phyloP scores from a whole-genome alignment of 2,797 vertebrate species.

The Geotria australis region DNA sequence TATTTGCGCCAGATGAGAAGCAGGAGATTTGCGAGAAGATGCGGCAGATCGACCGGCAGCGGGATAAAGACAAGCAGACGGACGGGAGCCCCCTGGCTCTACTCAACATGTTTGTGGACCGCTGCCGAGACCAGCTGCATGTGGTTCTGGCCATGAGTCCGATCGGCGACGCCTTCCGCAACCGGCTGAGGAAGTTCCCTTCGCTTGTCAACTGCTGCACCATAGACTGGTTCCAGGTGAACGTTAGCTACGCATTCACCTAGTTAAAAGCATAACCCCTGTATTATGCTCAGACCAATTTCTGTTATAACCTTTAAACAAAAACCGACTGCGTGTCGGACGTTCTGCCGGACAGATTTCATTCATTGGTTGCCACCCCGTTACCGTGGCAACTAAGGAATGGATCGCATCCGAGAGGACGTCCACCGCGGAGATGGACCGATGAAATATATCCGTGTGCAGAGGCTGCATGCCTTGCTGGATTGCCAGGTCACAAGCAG shows the following conservation, averaged over 20 bases:
- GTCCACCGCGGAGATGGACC: too few species aligned
- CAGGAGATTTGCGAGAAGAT: conserved; percentile 56
- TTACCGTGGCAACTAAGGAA: too few species aligned
- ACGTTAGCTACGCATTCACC: neutral
- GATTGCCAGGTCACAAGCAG: too few species aligned
- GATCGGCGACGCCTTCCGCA: conserved; percentile 49
- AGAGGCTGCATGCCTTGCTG: too few species aligned
- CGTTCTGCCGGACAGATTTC: too few species aligned
- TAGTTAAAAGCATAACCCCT: too few species aligned
- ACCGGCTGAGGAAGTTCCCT: conserved; percentile 27
- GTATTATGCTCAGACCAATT: too few species aligned
- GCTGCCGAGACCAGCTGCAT: conserved; percentile 45
- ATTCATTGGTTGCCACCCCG: too few species aligned
- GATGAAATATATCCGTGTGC: too few species aligned
- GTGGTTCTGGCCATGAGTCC: conserved; percentile 67
- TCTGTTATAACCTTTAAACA: too few species aligned
- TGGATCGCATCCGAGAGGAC: too few species aligned
- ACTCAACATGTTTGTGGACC: conserved; percentile 59
- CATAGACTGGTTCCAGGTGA: conserved; percentile 29
- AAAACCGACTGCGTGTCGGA: too few species aligned
- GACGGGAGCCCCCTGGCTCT: conserved; percentile 42
- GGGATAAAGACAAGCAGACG: conserved; percentile 38
- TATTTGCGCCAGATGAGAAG: conserved; percentile 46
- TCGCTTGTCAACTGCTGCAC: conserved; percentile 26
- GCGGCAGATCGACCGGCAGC: conserved; percentile 36